phyloP scores from a whole-genome alignment of 1,140 invertebrate species.

The Antheraea mylitta region DNA sequence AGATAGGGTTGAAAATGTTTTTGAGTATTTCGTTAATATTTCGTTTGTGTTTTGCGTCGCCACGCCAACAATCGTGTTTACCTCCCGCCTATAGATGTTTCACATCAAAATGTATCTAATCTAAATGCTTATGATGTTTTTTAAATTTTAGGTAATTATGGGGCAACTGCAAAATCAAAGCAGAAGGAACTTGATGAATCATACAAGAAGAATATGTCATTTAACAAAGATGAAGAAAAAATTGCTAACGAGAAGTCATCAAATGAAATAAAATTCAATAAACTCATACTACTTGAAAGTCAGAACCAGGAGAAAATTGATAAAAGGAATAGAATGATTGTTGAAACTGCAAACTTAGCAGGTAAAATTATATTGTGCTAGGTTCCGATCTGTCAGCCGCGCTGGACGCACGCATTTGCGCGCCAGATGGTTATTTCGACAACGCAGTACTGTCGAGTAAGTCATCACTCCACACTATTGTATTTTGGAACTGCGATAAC shows the following conservation, averaged over 20 bases:
- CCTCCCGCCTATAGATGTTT: too few relatives aligned
- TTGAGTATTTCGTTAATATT: too few relatives aligned
- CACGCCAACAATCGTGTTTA: too few relatives aligned
- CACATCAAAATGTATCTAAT: neutral
- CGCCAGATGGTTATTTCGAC: too few relatives aligned
- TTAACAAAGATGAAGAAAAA: slow-evolving; percentile 68
- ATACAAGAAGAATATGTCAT: slow-evolving; percentile 57
- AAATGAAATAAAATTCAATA: slow-evolving; percentile 68
- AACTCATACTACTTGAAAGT: slow-evolving; percentile 63
- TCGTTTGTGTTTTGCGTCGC: too few relatives aligned
- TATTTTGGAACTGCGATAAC: too few relatives aligned
- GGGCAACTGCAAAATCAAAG: slow-evolving; percentile 60
- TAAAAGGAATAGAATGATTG: slow-evolving; percentile 58
- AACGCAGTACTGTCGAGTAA: too few relatives aligned
- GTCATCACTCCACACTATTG: too few relatives aligned
- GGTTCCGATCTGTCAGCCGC: too few relatives aligned
- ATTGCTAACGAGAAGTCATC: slow-evolving; percentile 67
- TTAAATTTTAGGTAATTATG: slow-evolving; percentile 58
- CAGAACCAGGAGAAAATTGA: slow-evolving; percentile 74
- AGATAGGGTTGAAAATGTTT: too few relatives aligned
- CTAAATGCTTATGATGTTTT: too few relatives aligned
- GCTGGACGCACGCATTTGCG: too few relatives aligned
- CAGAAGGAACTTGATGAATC: slow-evolving; percentile 62
- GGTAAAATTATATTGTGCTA: slow-evolving; percentile 40
- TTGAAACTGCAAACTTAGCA: slow-evolving; percentile 64